phyloP scores from a whole-genome alignment of 2,888 invertebrate species.

The Thecocarcelia acutangulata region DNA sequence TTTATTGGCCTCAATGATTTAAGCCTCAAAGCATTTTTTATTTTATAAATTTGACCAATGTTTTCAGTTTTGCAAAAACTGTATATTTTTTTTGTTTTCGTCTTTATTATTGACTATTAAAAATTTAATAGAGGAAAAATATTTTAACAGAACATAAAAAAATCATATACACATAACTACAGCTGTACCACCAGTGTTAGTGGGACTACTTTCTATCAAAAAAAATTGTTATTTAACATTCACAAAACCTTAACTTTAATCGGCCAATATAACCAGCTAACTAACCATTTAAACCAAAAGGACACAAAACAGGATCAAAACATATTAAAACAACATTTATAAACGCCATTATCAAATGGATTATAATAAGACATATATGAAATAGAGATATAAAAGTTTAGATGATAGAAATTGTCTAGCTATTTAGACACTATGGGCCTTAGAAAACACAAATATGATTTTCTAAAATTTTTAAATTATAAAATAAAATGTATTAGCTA shows the following conservation, averaged over 20 bases:
- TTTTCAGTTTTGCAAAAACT: slow-evolving; percentile 13
- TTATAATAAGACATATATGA: slow-evolving; percentile 54
- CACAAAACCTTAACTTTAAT: slow-evolving; percentile 41
- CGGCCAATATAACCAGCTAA: slow-evolving; percentile 52
- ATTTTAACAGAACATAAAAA: slow-evolving; percentile 21
- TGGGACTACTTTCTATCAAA: slow-evolving; percentile 3
- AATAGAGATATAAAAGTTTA: slow-evolving; percentile 22
- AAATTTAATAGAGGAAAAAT: slow-evolving; percentile 1
- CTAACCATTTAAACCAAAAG: slow-evolving; percentile 57
- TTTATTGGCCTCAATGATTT: slow-evolving; percentile 43
- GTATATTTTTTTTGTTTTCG: slow-evolving; percentile 21
- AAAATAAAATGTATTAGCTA: too few species aligned
- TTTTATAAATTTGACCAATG: background rate
- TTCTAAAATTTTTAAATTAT: too few species aligned
- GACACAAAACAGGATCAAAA: slow-evolving; percentile 55
- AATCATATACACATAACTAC: slow-evolving; percentile 28
- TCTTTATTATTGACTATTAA: slow-evolving; percentile 40
- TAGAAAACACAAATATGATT: background rate
- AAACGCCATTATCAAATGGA: slow-evolving; percentile 52
- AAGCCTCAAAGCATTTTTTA: slow-evolving; percentile 41
- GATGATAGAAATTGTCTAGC: slow-evolving; percentile 1
- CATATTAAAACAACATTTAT: slow-evolving; percentile 57
- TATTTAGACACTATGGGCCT: slow-evolving; percentile 6
- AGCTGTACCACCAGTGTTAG: slow-evolving; percentile 26
- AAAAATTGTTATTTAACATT: slow-evolving; percentile 29